Base-by-base conservation (phyloP, 2,113 vertebrate species). In the Apteryx owenii region DNA sequence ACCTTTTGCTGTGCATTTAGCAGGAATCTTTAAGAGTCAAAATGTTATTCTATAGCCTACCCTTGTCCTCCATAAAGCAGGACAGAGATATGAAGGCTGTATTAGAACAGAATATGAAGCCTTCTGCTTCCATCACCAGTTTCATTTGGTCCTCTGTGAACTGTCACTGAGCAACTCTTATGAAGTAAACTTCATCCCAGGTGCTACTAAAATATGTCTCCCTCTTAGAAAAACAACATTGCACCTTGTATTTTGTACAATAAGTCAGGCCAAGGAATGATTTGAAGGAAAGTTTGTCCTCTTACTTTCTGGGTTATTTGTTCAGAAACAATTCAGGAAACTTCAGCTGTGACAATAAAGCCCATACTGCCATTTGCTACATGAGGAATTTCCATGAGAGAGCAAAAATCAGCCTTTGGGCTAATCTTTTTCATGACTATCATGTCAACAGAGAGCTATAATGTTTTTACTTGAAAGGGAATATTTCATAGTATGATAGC, bases 1-100 rank as follows among this genome's bases (percentile, higher is more conserved):
- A 69, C 44, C n/a, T 83, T 17, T 54, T 19, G 4, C 25, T 65
- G 58, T 31, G 54, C 16, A 28, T 46, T 54, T 79, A 71, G 10
- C 13, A 3, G 20, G 22, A 71, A 29, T 20, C 33, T 26, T 21
- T 69, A 36, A n/a, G 33, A 83, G 69, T 18, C 4, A 51, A 81
- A 42, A 2, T 10, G 36, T 61, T 38, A 80, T 65, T 50, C 20
- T 33, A 5, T 3, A 66, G 53, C 50, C 26, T 69, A 48, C 9
- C 14, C 9, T 51, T 19, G 48, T 17, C 11, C 22, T 12, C 44
- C 0, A 0, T 36, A 65, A 79, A 42, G 40, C 21, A 90, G 40
- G 70, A 23, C 22, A 53, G 40, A 0, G 1, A 23, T 54, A 4
- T 18, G 14, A 81, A 75, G 31, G 20, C 2, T n/a, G 2, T 9